Evolutionary conservation across 2,113 vertebrate genomes (phyloP), one percentile per base, ranked within the genome.

Genomic region (Neofelis nebulosa): DNA sequence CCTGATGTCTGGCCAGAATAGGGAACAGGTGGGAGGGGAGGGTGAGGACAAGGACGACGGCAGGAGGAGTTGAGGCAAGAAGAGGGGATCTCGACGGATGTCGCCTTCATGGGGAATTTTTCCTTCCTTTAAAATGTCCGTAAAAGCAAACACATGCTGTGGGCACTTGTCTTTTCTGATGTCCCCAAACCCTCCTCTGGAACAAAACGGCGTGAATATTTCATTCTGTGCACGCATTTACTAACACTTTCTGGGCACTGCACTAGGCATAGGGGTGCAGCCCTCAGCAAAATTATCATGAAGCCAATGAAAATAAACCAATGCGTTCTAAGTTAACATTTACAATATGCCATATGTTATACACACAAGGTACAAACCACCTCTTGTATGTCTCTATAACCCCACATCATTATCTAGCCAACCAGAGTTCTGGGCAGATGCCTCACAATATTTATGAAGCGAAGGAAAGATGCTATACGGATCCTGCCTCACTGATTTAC

Each of bases 1-100:
- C 4, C 6, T 9, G 2, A 50, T 0, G 25, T 33, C 50, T 2
- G 7, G 7, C 16, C 13, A 29, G 9, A 41, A 23, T 1, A 5
- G n/a, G 29, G 23, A 33, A 45, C 0, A 0, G 3, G 33, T 9
- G 82, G 63, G 57, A 10, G 31, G 36, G 45, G 21, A 25, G 50
- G 50, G 21, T 2, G 1, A 33, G 31, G 2, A 31, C 6, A 1
- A 25, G 55, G 10, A 13, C 3, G 63, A 61, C 48, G 55, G 9
- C 23, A 2, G 41, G 38, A 19, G 31, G 27, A 10, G 7, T 50
- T 12, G 36, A 76, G 66, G 29, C 7, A 2, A 74, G 66, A 6
- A 19, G 41, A 31, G 5, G 29, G 31, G 33, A 31, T 31, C 52
- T 38, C 25, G 21, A 6, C 1, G 11, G 27, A 1, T 7, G 11